Base-by-base conservation (phyloP, 2,113 vertebrate genomes). In the Donacobius atricapilla region DNA sequence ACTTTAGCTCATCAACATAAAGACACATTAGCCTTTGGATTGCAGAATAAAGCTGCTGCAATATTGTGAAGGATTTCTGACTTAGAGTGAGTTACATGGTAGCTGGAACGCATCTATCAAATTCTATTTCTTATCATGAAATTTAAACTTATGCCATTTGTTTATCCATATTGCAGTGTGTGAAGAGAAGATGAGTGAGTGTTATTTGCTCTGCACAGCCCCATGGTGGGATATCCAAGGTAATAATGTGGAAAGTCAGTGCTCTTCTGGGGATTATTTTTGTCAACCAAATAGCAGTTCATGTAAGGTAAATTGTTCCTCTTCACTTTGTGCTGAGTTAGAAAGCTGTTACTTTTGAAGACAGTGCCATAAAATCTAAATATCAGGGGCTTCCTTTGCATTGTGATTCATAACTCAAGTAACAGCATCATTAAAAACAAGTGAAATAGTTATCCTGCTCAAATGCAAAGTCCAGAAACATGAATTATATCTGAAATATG, bases 351-450 rank as follows among this genome's bases (percentile, higher is more conserved):
- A 47, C 66, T 95, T 93, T 2, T 1, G 58, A 93, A 94, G 25
- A 60, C 24, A 90, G 45, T 37, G 15, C 23, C 70, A 69, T 96
- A 61, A 97, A 97, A 97, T 97, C 90, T 96, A 92, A 96, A 96
- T 91, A 92, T 72, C 80, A 33, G 57, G 61, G 35, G 13, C 78
- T 97, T 97, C 78, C 69, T 96, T 96, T 83, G 56, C 87, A 66
- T 89, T 94, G 23, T 91, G 92, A 97, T 91, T 93, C 61, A 90
- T 78, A 83, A 96, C 50, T 15, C 33, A 96, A 95, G 85, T 92
- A 95, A 95, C 14, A 37, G 30, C 51, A 37, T 19, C 51, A 90
- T 93, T 97, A 94, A 96, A 95, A 91, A 57, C 88, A 40, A 95
- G n/a, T 54, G 37, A 70, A 94, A 69, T n/a, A 71, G 21, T 95